Evolutionary conservation across 92 coral and sea anemone genomes (phyloP).

Genomic region (Porites divaricata): DNA sequence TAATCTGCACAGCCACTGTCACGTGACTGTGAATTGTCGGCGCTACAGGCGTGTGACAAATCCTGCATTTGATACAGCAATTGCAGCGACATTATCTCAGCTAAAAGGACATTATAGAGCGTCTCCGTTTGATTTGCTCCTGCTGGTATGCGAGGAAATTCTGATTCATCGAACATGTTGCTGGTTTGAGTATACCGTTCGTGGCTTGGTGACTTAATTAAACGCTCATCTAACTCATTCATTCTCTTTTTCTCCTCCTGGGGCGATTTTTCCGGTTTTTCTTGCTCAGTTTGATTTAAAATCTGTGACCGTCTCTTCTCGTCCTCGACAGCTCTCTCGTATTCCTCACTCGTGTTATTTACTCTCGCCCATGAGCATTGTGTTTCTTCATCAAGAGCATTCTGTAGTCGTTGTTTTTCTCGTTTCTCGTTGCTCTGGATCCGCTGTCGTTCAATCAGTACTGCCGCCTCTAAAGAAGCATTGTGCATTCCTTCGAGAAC

Average conservation of each 20-base stretch:
- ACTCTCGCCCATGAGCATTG: conserved; percentile 62
- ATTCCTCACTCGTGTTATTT: conserved; percentile 64
- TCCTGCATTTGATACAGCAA: conserved; percentile 91
- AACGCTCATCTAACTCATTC: conserved; percentile 41
- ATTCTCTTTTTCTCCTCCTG: conserved; percentile 56
- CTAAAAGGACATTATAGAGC: conserved; percentile 79
- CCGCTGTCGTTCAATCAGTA: conserved; percentile 57
- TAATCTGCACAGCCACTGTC: conserved; percentile 93
- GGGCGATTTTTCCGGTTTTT: conserved; percentile 62
- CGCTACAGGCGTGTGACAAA: conserved; percentile 79
- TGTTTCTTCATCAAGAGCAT: conserved; percentile 76
- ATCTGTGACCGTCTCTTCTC: conserved; percentile 46
- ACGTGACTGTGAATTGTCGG: conserved; percentile 70
- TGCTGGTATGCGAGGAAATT: conserved; percentile 52
- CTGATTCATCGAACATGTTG: conserved; percentile 39
- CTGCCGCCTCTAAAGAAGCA: conserved; percentile 59
- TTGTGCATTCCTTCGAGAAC: conserved; percentile 60
- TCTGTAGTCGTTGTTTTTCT: conserved; percentile 59
- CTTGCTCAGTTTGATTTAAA: conserved; percentile 51
- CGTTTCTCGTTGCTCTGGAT: conserved; percentile 54
- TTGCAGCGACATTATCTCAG: conserved; percentile 93
- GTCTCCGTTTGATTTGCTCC: conserved; percentile 74
- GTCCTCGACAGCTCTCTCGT: conserved; percentile 65
- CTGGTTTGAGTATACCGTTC: conserved; percentile 52
- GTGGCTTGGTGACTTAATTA: conserved; percentile 41